These are phyloP conservation scores for Chaunax sp. DNA, from an alignment of 2,797 vertebrate genomes.

Conservation along the genomic window DNA sequence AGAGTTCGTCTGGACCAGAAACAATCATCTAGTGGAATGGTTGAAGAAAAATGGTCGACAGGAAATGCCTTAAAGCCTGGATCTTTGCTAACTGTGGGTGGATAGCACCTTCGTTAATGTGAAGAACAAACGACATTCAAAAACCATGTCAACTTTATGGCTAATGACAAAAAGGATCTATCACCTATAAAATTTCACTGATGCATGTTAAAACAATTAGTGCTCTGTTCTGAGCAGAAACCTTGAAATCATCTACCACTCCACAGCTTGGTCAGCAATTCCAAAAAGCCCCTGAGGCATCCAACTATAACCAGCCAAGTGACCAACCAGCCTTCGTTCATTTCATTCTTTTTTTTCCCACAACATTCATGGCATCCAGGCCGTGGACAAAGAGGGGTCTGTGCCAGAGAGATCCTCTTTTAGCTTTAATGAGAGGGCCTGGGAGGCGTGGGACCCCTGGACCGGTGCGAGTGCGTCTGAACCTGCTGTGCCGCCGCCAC, in stretches of 20 bases:
- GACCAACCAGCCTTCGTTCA: slow-evolving; percentile 66
- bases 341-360: slow-evolving; percentile 66
- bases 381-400: slow-evolving; percentile 79
- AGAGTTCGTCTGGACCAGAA: neutral
- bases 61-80: neutral
- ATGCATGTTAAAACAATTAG: slow-evolving; percentile 46
- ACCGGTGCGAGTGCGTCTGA: slow-evolving; percentile 67
- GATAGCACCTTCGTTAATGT: neutral
- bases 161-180: slow-evolving; percentile 2
- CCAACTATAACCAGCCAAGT: slow-evolving; percentile 61
- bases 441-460: slow-evolving; percentile 78
- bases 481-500: slow-evolving; percentile 64
- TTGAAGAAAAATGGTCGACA: neutral
- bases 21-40: neutral
- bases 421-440: slow-evolving; percentile 84
- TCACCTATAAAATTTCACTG: slow-evolving; percentile 14
- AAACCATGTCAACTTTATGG: neutral
- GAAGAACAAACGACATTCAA: slow-evolving; percentile 18
- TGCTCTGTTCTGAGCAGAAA: slow-evolving; percentile 48
- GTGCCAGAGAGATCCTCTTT: slow-evolving; percentile 80
- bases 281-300: slow-evolving; percentile 64
- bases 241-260: slow-evolving; percentile 47
- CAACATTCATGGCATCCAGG: slow-evolving; percentile 76
- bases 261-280: slow-evolving; percentile 61
- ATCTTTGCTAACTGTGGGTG: neutral